These are phyloP conservation scores for Tipula confusa DNA, from an alignment of 2,888 invertebrate species.

Conservation along the genomic window DNA sequence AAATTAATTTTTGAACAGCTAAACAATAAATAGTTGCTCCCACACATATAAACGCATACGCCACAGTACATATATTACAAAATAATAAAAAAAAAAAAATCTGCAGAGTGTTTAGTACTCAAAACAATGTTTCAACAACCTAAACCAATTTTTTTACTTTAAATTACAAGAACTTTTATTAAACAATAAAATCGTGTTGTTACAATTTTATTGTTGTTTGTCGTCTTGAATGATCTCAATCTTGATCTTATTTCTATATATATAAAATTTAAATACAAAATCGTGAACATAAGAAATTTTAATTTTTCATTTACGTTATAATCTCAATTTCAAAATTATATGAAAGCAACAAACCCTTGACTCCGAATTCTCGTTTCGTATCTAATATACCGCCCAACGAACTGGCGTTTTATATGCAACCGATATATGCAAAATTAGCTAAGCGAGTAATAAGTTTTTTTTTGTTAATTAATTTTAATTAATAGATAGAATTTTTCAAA, in stretches of 20 bases:
- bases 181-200: constrained; percentile 6
- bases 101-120: neutral
- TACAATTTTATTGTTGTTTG: constrained; percentile 20
- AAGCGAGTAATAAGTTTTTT: neutral
- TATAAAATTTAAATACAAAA: neutral
- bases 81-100: neutral
- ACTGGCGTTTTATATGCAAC: neutral
- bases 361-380: neutral
- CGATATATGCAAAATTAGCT: neutral
- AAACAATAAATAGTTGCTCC: neutral
- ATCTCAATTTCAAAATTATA: neutral
- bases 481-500: neutral
- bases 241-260: neutral
- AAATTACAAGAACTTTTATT: neutral
- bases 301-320: neutral
- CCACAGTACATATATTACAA: neutral
- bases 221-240: constrained; percentile 3
- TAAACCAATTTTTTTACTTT: neutral
- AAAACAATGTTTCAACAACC: neutral
- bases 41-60: neutral
- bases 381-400: neutral
- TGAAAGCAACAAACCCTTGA: neutral
- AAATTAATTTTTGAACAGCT: neutral
- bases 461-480: neutral
- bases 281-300: neutral